phyloP scores from a whole-genome alignment of 2,888 invertebrate genomes.

The Gibbula magus region DNA sequence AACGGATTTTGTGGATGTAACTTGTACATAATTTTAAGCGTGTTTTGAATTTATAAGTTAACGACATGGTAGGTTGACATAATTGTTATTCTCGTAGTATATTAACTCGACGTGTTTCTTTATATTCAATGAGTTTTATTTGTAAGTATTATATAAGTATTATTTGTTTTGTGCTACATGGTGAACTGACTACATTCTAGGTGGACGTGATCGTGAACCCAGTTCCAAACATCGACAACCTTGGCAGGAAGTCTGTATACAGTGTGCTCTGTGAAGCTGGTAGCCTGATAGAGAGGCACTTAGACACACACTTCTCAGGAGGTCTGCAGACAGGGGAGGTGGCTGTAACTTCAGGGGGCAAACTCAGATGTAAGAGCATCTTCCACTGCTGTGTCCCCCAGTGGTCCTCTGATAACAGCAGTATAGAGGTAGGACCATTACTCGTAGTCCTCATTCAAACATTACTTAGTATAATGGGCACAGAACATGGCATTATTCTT shows the following conservation, averaged over 20 bases:
- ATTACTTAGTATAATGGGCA: too few relatives aligned
- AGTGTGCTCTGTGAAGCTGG: not conserved
- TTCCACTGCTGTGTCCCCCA: not conserved
- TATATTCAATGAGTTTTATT: too few relatives aligned
- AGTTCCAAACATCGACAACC: not conserved
- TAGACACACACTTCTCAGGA: not conserved
- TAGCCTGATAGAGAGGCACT: not conserved
- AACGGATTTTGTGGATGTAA: too few relatives aligned
- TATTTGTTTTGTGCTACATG: not conserved
- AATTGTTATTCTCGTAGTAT: too few relatives aligned
- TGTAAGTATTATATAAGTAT: too few relatives aligned
- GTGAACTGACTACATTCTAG: not conserved
- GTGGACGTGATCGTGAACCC: not conserved
- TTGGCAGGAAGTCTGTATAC: not conserved
- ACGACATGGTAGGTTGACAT: too few relatives aligned
- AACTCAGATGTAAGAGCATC: not conserved
- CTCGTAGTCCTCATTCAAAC: too few relatives aligned
- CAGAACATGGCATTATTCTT: too few relatives aligned
- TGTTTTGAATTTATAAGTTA: too few relatives aligned
- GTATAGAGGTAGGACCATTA: not conserved
- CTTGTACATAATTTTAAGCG: too few relatives aligned
- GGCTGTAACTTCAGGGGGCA: not conserved
- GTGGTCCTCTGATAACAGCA: not conserved
- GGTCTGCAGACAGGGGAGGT: not conserved
- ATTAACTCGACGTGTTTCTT: too few relatives aligned